phyloP scores from a whole-genome alignment of 2,888 invertebrate genomes.

The Drosophila mercatorum region DNA sequence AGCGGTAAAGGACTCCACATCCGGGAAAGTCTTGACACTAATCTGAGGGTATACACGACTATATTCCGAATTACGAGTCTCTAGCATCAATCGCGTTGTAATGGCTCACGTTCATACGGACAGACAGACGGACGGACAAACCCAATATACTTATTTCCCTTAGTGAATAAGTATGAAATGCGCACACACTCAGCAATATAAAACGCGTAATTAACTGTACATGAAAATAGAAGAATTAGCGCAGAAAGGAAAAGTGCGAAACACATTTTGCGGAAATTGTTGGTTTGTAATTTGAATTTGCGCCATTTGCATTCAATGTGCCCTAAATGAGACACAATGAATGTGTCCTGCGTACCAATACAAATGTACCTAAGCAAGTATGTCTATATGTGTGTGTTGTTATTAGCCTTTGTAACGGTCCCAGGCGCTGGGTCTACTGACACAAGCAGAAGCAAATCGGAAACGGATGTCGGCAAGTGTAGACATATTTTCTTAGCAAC shows the following conservation, averaged over 20 bases:
- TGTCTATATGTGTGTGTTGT: conserved; percentile 23
- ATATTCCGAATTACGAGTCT: no score
- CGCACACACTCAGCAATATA: background rate
- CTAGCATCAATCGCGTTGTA: no score
- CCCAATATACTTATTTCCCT: no score
- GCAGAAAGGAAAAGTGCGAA: conserved; percentile 32
- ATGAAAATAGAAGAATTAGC: background rate
- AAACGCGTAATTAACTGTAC: conserved; percentile 53
- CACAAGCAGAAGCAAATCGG: conserved; percentile 47
- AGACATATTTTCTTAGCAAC: conserved; percentile 72
- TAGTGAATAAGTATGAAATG: no score
- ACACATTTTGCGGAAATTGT: conserved; percentile 66
- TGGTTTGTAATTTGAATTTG: conserved; percentile 70
- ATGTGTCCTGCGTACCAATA: conserved; percentile 48
- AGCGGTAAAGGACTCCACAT: no score
- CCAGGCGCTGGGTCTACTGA: background rate
- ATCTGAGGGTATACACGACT: no score
- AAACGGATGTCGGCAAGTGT: conserved; percentile 75
- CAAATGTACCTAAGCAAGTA: background rate
- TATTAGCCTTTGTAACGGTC: conserved; percentile 56
- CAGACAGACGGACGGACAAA: no score
- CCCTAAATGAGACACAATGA: conserved; percentile 64
- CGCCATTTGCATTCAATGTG: conserved; percentile 65
- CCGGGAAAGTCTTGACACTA: no score
- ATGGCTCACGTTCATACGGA: no score